A percentile compares a stretch with the other conserved stretches of the same genome.
Conservation (phyloP, 2,888 invertebrate species). For the Athalia rosae region DNA sequence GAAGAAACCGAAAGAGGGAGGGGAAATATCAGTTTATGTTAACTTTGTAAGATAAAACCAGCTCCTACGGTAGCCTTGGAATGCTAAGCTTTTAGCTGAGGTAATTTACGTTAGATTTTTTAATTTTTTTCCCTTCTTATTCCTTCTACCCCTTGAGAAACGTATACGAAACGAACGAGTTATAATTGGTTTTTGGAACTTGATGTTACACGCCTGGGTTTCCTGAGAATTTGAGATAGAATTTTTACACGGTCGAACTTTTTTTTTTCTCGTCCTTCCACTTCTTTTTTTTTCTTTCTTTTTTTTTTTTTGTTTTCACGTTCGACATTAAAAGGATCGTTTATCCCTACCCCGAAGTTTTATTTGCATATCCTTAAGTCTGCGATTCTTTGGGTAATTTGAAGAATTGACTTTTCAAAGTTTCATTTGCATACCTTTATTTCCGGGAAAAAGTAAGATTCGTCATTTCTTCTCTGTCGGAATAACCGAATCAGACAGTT, state of each 20-base stretch:
- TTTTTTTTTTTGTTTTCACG: background rate
- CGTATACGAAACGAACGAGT: conserved; percentile 7
- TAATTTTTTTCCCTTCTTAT: too few relatives aligned
- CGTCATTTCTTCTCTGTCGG: background rate
- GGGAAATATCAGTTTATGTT: background rate
- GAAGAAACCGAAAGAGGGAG: background rate
- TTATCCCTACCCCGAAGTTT: background rate
- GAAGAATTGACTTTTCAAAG: background rate
- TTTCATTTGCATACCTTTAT: conserved; percentile 30
- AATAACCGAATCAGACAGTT: background rate
- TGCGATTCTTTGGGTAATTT: background rate
- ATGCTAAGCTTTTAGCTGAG: background rate
- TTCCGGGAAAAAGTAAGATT: conserved; percentile 3
- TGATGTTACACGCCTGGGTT: background rate
- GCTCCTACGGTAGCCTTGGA: background rate
- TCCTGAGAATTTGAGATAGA: background rate
- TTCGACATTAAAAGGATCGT: background rate
- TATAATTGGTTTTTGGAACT: conserved; percentile 14
- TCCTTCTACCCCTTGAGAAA: too few relatives aligned
- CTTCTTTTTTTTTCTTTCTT: background rate
- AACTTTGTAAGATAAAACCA: conserved; percentile 25
- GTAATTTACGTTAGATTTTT: conserved; percentile 15
- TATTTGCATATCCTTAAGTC: background rate
- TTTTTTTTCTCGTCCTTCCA: background rate
- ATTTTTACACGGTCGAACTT: background rate